phyloP scores from a whole-genome alignment of 2,888 invertebrate species.

The Cyclophora punctaria region DNA sequence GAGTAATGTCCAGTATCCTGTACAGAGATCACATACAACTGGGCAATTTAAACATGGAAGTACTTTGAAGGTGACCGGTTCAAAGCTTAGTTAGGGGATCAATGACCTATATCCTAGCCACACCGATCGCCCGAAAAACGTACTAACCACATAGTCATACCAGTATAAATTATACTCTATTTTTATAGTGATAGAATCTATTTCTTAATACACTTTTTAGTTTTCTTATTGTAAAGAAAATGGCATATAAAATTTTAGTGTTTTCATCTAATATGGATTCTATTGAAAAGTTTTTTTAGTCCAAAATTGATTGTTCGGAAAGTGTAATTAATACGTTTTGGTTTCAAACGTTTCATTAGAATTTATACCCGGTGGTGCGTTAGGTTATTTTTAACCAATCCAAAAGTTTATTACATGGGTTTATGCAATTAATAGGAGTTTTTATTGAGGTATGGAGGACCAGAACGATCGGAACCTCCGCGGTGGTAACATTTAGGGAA shows the following conservation, averaged over 20 bases:
- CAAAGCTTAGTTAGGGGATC: constrained; percentile 72
- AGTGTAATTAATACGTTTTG: constrained; percentile 30
- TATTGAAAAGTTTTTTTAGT: constrained; percentile 41
- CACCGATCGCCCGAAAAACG: constrained; percentile 41
- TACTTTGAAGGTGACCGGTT: constrained; percentile 70
- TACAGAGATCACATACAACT: constrained; percentile 66
- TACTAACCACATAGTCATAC: constrained; percentile 31
- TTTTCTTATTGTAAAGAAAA: constrained; percentile 28
- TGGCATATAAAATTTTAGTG: constrained; percentile 44
- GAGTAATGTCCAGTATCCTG: constrained; percentile 54
- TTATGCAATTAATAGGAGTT: constrained; percentile 72
- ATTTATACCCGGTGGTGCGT: constrained; percentile 63
- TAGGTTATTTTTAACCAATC: constrained; percentile 69
- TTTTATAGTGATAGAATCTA: constrained; percentile 63
- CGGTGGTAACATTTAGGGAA: too few relatives aligned
- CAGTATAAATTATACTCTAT: constrained; percentile 48
- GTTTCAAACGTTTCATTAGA: constrained; percentile 62
- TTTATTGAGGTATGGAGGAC: constrained; percentile 72
- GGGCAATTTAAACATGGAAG: constrained; percentile 72
- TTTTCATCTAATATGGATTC: constrained; percentile 53
- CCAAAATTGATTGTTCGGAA: constrained; percentile 26
- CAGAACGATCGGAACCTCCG: constrained; percentile 39
- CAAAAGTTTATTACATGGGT: constrained; percentile 69
- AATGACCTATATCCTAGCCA: constrained; percentile 74
- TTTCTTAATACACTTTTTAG: constrained; percentile 59